Evolutionary conservation across 2,888 invertebrate species (phyloP).

Genomic region (Dicycla oo): DNA sequence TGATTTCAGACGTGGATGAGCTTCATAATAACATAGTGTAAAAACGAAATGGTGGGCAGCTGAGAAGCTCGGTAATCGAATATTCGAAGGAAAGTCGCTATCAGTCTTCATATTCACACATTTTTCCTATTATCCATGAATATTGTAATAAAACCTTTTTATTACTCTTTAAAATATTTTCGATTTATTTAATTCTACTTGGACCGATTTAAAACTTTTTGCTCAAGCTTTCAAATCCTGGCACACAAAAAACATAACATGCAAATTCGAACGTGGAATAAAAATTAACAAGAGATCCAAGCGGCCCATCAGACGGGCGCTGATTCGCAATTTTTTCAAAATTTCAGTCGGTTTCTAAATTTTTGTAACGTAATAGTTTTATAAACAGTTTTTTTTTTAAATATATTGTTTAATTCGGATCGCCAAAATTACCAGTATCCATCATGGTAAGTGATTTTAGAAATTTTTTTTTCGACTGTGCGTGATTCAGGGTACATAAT

Average conservation of each 20-base stretch:
- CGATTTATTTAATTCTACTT: constrained; percentile 18
- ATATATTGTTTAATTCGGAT: constrained; percentile 70
- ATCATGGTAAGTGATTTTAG: constrained; percentile 84
- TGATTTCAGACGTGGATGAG: constrained; percentile 33
- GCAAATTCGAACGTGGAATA: constrained; percentile 79
- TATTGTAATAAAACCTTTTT: constrained; percentile 2
- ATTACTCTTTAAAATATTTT: constrained; percentile 1
- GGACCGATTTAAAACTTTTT: constrained; percentile 44
- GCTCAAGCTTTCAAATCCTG: constrained; percentile 53
- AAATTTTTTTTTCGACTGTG: constrained; percentile 19
- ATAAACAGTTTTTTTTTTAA: constrained; percentile 74
- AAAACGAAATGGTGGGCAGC: background rate
- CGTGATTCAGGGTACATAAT: background rate
- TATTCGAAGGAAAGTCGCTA: background rate
- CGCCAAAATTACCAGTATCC: constrained; percentile 82
- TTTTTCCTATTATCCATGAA: background rate
- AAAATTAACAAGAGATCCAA: constrained; percentile 79
- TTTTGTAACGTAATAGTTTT: constrained; percentile 80
- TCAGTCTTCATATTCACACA: background rate
- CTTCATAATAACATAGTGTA: background rate
- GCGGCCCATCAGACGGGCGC: constrained; percentile 80
- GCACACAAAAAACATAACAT: constrained; percentile 54
- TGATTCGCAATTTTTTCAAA: constrained; percentile 85
- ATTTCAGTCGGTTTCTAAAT: constrained; percentile 83
- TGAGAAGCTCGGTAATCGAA: background rate